Evolutionary conservation across 2,888 invertebrate species (phyloP).

Genomic region (Podotricha telesiphe): DNA sequence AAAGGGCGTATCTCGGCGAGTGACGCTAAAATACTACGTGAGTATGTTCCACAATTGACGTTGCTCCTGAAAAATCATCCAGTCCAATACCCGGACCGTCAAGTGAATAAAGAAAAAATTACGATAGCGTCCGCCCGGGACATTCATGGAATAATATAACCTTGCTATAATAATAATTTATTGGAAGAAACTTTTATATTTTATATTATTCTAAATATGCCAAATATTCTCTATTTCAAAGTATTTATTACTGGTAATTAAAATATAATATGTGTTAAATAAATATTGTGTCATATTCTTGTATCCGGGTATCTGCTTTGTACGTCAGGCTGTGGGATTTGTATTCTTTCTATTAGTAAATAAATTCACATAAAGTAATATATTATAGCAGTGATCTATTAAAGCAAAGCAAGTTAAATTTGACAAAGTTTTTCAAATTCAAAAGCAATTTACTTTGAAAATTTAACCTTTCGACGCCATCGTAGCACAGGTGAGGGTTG

Average conservation of each 20-base stretch:
- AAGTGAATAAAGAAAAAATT: constrained; percentile 73
- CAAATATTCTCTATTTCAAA: not conserved
- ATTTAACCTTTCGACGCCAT: not conserved
- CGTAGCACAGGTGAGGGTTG: not conserved
- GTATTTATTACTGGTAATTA: not conserved
- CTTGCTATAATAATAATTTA: constrained; percentile 81
- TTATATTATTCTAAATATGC: constrained; percentile 35
- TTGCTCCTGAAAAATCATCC: constrained; percentile 65
- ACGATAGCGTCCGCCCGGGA: constrained; percentile 59
- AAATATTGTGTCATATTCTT: too few relatives aligned
- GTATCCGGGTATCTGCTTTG: too few relatives aligned
- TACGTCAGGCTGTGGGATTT: too few relatives aligned
- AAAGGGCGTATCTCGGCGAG: constrained; percentile 74
- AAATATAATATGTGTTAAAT: not conserved
- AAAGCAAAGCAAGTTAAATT: too few relatives aligned
- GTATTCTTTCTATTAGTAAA: too few relatives aligned
- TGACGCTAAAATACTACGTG: constrained; percentile 78
- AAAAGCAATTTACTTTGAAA: not conserved
- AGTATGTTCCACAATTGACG: constrained; percentile 70
- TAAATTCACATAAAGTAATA: too few relatives aligned
- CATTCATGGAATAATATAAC: constrained; percentile 65
- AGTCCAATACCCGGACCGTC: constrained; percentile 64
- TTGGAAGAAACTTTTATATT: constrained; percentile 69
- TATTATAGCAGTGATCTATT: too few relatives aligned
- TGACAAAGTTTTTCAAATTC: not conserved